phyloP scores from a whole-genome alignment of 2,888 invertebrate species.

The Andrena praecox region DNA sequence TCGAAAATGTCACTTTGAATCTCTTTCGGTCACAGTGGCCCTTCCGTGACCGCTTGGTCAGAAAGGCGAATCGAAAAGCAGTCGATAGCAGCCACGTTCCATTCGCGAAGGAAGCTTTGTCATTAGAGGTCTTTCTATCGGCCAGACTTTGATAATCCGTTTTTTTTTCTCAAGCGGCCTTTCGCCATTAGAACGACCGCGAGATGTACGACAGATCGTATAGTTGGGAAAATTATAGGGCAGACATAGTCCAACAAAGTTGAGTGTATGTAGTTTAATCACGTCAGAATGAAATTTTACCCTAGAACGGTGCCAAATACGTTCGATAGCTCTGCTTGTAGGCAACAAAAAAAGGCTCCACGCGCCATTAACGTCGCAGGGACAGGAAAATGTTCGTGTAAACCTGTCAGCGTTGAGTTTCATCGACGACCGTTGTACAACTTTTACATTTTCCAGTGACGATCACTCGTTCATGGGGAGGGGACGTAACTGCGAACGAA shows the following conservation, averaged over 20 bases:
- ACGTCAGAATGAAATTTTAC: slow-evolving; percentile 44
- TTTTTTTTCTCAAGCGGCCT: not conserved
- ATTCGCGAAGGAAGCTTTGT: not conserved
- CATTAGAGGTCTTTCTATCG: not conserved
- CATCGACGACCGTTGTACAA: slow-evolving; percentile 32
- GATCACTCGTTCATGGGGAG: slow-evolving; percentile 29
- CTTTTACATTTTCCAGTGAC: slow-evolving; percentile 22
- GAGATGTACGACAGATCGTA: not conserved
- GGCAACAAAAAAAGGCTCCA: slow-evolving; percentile 54
- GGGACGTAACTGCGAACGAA: slow-evolving; percentile 11
- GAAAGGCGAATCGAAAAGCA: slow-evolving; percentile 27
- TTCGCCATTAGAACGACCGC: not conserved
- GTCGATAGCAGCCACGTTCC: slow-evolving; percentile 21
- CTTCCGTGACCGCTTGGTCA: not conserved
- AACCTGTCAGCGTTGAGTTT: slow-evolving; percentile 50
- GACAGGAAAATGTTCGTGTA: slow-evolving; percentile 56
- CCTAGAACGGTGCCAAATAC: slow-evolving; percentile 19
- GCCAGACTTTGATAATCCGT: not conserved
- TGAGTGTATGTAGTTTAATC: too few relatives aligned
- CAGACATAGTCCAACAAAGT: not conserved
- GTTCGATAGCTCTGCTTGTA: slow-evolving; percentile 24
- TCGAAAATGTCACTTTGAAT: slow-evolving; percentile 30
- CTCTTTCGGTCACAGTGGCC: slow-evolving; percentile 13
- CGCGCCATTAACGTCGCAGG: slow-evolving; percentile 55
- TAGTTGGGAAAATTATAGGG: not conserved